A percentile compares a stretch with the other conserved stretches of the same genome.
phyloP scores from a whole-genome alignment of 2,797 vertebrate genomes.

The Zenarchopterus dispar region DNA sequence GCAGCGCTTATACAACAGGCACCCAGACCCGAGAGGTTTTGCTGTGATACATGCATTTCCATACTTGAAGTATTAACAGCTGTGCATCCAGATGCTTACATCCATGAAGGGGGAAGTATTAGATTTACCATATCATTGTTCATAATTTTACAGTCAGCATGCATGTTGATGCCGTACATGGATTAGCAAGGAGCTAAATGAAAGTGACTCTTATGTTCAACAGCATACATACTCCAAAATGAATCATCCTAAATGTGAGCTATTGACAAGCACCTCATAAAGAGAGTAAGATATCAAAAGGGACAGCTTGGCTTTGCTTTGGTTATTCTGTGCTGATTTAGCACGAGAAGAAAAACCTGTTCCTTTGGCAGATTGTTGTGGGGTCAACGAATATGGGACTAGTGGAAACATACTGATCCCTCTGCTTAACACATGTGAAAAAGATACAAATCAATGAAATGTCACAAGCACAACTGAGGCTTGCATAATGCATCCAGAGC shows the following conservation, averaged over 20 bases:
- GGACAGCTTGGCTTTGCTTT: conserved; percentile 37
- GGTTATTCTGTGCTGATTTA: conserved; percentile 54
- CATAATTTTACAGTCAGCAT: too few relatives aligned
- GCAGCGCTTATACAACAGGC: conserved; percentile 20
- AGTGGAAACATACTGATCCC: conserved; percentile 73
- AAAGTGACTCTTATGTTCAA: conserved; percentile 31
- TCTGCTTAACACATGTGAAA: conserved; percentile 38
- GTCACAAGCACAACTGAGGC: conserved; percentile 53
- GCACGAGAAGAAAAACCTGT: conserved; percentile 76
- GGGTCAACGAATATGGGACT: conserved; percentile 60
- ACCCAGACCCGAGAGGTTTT: conserved; percentile 3
- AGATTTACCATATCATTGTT: too few relatives aligned
- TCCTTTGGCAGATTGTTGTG: conserved; percentile 64
- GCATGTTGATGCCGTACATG: not conserved
- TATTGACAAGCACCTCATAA: conserved; percentile 33
- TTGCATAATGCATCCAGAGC: conserved; percentile 62
- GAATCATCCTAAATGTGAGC: not conserved
- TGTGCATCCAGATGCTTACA: conserved; percentile 32
- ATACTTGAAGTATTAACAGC: conserved; percentile 51
- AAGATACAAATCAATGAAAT: conserved; percentile 74
- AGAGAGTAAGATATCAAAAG: conserved; percentile 19
- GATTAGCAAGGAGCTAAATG: conserved; percentile 39
- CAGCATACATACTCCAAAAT: conserved; percentile 37
- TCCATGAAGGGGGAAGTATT: too few relatives aligned
- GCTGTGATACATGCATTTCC: conserved; percentile 45